phyloP scores from a whole-genome alignment of 2,888 invertebrate species.

The Nipponacmea schrenckii region DNA sequence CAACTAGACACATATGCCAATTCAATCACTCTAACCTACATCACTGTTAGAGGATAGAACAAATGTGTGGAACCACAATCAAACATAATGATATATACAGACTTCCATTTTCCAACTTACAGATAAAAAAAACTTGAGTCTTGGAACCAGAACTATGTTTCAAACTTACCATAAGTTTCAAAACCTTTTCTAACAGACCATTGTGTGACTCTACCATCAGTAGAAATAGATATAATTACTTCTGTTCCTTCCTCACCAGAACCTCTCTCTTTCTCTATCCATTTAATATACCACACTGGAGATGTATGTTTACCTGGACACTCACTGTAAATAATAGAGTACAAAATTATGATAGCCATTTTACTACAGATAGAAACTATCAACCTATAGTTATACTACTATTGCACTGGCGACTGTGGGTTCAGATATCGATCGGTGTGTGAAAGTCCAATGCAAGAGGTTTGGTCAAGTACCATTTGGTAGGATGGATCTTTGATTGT shows the following conservation, averaged over 20 bases:
- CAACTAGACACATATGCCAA: too few relatives aligned
- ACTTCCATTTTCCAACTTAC: too few relatives aligned
- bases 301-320: conserved; percentile 62
- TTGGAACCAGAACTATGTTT: background rate
- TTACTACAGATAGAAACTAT: too few relatives aligned
- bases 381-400: too few relatives aligned
- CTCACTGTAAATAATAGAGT: conserved; percentile 43
- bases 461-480: too few relatives aligned
- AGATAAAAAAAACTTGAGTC: background rate
- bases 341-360: background rate
- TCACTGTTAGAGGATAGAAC: too few relatives aligned
- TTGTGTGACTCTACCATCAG: conserved; percentile 67
- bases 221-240: conserved; percentile 66
- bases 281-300: conserved; percentile 67
- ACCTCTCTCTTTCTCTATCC: conserved; percentile 66
- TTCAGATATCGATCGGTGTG: too few relatives aligned
- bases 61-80: too few relatives aligned
- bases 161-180: conserved; percentile 62
- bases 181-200: conserved; percentile 68
- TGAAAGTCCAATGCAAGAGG: too few relatives aligned
- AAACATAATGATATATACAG: too few relatives aligned
- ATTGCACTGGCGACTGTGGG: background rate
- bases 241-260: conserved; percentile 62
- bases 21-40: too few relatives aligned
- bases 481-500: too few relatives aligned